These are phyloP conservation scores for Chondrilla cf. caribensis DNA, from an alignment of 37 sponge, comb jelly and placozoan species.

Conservation along the genomic window DNA sequence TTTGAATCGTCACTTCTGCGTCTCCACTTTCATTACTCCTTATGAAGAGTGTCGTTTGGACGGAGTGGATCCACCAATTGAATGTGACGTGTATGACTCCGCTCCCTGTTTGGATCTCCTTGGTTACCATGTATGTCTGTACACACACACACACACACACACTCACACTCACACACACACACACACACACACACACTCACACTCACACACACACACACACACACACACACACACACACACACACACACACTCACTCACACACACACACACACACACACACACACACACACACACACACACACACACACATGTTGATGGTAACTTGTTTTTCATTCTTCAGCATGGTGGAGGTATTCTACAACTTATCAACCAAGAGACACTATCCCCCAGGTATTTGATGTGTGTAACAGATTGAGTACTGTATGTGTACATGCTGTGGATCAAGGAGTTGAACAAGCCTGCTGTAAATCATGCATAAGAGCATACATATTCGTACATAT, in stretches of 20 bases:
- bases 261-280: too few species aligned
- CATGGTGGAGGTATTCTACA: conserved; percentile 46
- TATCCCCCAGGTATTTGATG: conserved; percentile 58
- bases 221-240: too few species aligned
- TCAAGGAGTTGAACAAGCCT: too few species aligned
- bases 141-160: background rate
- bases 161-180: too few species aligned
- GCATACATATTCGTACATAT: too few species aligned
- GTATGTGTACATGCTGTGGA: too few species aligned
- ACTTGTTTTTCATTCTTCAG: background rate
- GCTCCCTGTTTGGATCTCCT: conserved; percentile 70
- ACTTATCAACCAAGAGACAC: conserved; percentile 70
- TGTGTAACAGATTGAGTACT: too few species aligned
- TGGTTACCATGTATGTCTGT: conserved; percentile 43
- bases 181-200: too few species aligned
- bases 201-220: too few species aligned
- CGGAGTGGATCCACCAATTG: conserved; percentile 65
- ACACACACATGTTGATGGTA: background rate
- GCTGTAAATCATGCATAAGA: too few species aligned
- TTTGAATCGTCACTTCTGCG: conserved; percentile 45
- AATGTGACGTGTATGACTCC: conserved; percentile 55
- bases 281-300: background rate
- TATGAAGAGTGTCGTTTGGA: conserved; percentile 36
- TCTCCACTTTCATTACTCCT: background rate
- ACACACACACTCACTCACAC: too few species aligned